A percentile compares a stretch with the other conserved stretches of the same genome.
phyloP scores from a whole-genome alignment of 2,888 invertebrate genomes.

The Carcina quercana region DNA sequence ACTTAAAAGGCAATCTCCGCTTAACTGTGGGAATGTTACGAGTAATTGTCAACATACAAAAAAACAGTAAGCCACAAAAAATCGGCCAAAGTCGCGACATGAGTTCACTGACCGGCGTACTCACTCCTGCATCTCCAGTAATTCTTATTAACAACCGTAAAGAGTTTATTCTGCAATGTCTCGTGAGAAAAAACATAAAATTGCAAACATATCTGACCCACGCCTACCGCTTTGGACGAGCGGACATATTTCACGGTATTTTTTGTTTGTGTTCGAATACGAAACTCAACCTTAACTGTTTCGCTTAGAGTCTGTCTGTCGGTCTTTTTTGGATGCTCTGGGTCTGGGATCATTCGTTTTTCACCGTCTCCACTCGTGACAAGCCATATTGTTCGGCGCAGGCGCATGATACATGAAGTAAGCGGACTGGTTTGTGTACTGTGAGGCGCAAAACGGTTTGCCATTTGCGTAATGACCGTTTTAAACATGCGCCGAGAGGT shows the following conservation, averaged over 20 bases:
- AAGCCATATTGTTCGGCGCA: constrained; percentile 66
- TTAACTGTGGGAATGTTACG: constrained; percentile 37
- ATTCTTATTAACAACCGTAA: constrained; percentile 34
- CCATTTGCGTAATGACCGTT: constrained; percentile 49
- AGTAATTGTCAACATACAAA: constrained; percentile 43
- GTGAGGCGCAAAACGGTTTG: constrained; percentile 45
- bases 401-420: constrained; percentile 59
- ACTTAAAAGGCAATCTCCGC: constrained; percentile 27
- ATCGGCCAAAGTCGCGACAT: constrained; percentile 35
- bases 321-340: constrained; percentile 22
- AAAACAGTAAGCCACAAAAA: constrained; percentile 34
- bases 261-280: constrained; percentile 25
- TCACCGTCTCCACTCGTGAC: constrained; percentile 58
- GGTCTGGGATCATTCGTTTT: constrained; percentile 53
- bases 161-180: constrained; percentile 38
- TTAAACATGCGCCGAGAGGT: constrained; percentile 33
- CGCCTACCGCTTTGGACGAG: constrained; percentile 64
- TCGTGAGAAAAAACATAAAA: constrained; percentile 35
- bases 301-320: constrained; percentile 28
- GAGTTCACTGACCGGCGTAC: constrained; percentile 45
- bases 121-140: constrained; percentile 21
- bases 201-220: constrained; percentile 57
- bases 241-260: constrained; percentile 62
- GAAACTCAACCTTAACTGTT: constrained; percentile 36
- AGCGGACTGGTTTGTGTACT: constrained; percentile 60